phyloP scores from a whole-genome alignment of 2,797 vertebrate genomes.

The Anguilla anguilla region DNA sequence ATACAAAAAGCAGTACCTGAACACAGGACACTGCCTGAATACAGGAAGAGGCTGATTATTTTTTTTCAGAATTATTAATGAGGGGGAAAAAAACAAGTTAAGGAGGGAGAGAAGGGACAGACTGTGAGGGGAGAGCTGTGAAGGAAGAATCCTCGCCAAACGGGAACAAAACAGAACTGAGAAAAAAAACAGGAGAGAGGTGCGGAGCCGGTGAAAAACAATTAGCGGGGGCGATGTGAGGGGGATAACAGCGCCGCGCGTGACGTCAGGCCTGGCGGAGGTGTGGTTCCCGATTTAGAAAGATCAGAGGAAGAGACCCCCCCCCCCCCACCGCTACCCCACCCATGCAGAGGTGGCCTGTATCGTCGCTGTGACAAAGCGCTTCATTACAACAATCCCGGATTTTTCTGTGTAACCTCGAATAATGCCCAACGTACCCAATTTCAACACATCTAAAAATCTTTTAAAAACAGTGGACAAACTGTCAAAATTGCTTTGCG shows the following conservation, averaged over 20 bases:
- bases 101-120: not conserved
- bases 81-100: not conserved
- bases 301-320: not conserved
- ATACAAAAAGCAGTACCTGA: not conserved
- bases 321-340: not conserved
- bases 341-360: not conserved
- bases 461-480: too few relatives aligned
- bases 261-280: not conserved
- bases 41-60: not conserved
- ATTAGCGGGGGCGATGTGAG: slow-evolving; percentile 1
- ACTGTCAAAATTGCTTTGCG: too few relatives aligned
- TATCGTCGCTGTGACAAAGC: not conserved
- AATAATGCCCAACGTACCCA: not conserved
- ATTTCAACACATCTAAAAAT: too few relatives aligned
- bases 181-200: not conserved
- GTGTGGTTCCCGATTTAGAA: not conserved
- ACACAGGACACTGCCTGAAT: not conserved
- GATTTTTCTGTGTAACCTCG: not conserved
- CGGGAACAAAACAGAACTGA: not conserved
- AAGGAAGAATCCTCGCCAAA: not conserved
- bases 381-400: not conserved
- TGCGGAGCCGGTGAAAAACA: not conserved
- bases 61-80: not conserved
- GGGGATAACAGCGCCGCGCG: not conserved
- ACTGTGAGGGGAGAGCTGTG: not conserved